Percentiles rank a stretch among this genome's conserved stretches.
Evolutionary conservation across 2,888 invertebrate genomes (phyloP).

Genomic region (Diarsia brunnea): DNA sequence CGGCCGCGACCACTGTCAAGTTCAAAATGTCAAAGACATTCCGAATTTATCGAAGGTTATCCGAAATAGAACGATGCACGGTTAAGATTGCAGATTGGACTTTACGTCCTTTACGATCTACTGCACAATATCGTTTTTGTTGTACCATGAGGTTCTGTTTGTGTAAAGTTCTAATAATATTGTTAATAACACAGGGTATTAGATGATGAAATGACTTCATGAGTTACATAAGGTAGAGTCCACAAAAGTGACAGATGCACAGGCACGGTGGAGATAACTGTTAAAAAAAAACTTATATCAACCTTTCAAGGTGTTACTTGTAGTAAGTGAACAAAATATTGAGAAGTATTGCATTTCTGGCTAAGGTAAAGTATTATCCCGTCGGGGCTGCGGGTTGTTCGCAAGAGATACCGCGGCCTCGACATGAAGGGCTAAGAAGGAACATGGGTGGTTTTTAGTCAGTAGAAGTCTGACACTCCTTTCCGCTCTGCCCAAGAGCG

Average conservation of each 20-base stretch:
- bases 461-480: no score
- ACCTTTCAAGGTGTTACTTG: neutral
- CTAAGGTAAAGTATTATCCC: no score
- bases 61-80: slow-evolving; percentile 3
- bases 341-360: neutral
- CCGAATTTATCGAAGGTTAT: slow-evolving; percentile 71
- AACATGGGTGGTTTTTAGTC: no score
- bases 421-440: no score
- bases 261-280: neutral
- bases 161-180: slow-evolving; percentile 50
- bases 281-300: neutral
- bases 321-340: neutral
- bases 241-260: neutral
- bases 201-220: slow-evolving; percentile 19
- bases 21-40: slow-evolving; percentile 86
- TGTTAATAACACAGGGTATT: slow-evolving; percentile 45
- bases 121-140: slow-evolving; percentile 9
- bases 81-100: neutral
- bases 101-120: neutral
- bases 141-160: slow-evolving; percentile 24
- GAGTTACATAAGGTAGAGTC: slow-evolving; percentile 9
- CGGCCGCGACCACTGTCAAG: slow-evolving; percentile 84
- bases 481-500: no score
- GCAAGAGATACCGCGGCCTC: no score
- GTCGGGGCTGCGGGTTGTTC: no score